Conservation (phyloP, 2,113 vertebrate genomes). For the Elephantulus edwardii region DNA sequence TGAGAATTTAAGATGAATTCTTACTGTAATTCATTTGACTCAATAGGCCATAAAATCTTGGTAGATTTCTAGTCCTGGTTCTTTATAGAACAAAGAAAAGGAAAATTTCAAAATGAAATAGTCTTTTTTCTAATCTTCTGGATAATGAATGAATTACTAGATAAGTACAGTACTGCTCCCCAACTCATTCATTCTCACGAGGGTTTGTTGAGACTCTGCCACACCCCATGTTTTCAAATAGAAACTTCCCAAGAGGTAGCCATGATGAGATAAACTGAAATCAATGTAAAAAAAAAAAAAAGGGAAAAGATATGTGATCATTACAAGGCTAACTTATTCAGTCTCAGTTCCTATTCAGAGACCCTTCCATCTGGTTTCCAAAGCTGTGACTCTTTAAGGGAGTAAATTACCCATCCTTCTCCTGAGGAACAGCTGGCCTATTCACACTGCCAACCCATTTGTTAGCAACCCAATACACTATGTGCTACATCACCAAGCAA, state of each 20-base stretch:
- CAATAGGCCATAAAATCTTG: background rate
- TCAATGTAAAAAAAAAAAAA: background rate
- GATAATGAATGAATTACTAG: background rate
- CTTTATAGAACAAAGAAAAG: background rate
- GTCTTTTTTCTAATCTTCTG: background rate
- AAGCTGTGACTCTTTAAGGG: too few species aligned
- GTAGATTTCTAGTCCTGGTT: background rate
- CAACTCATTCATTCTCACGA: background rate
- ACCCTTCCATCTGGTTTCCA: too few species aligned
- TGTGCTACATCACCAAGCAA: background rate
- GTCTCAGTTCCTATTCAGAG: too few species aligned
- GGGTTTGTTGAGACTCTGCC: background rate
- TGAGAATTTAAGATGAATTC: background rate
- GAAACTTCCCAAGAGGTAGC: background rate
- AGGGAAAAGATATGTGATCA: background rate
- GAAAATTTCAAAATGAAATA: background rate
- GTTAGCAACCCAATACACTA: too few species aligned
- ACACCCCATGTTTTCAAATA: background rate
- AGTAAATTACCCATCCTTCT: too few species aligned
- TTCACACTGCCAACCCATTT: too few species aligned
- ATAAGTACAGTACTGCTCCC: background rate
- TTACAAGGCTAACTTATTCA: too few species aligned
- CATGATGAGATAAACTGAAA: background rate
- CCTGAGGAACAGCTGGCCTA: too few species aligned
- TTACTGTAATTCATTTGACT: slow-evolving; percentile 21